A percentile compares a stretch with the other conserved stretches of the same genome.
phyloP scores from a whole-genome alignment of 2,888 invertebrate species.

The Listrodromus nycthemerus region DNA sequence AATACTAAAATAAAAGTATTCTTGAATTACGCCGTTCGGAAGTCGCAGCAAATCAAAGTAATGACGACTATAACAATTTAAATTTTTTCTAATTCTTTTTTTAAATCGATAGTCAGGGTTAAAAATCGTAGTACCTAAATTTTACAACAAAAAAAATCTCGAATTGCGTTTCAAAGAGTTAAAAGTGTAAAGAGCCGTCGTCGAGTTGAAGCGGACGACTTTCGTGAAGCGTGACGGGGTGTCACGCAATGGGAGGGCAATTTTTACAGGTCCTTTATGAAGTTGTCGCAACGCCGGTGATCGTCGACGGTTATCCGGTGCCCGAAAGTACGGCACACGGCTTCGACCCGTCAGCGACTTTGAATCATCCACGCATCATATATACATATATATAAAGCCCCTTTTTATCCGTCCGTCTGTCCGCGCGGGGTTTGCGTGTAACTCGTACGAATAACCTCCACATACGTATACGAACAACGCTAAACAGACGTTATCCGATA shows the following conservation, averaged over 20 bases:
- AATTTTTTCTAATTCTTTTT: background rate
- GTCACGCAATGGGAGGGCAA: slow-evolving; percentile 69
- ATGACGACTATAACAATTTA: too few relatives aligned
- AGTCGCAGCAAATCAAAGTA: too few relatives aligned
- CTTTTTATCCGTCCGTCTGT: background rate
- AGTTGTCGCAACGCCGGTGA: slow-evolving; percentile 70
- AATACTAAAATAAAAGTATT: too few relatives aligned
- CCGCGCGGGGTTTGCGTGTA: background rate
- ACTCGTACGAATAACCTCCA: background rate
- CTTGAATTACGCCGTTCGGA: too few relatives aligned
- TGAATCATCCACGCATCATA: background rate
- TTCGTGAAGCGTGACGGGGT: slow-evolving; percentile 71
- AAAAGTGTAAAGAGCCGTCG: background rate
- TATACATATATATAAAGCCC: background rate
- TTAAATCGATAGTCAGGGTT: background rate
- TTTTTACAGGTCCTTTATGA: slow-evolving; percentile 75
- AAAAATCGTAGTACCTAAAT: background rate
- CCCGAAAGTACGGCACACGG: background rate
- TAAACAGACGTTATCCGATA: slow-evolving; percentile 42
- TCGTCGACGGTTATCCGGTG: background rate
- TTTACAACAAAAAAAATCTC: background rate
- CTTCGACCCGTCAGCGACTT: background rate
- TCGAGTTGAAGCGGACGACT: slow-evolving; percentile 17
- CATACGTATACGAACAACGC: background rate
- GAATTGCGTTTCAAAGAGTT: background rate